phyloP scores from a whole-genome alignment of 2,797 vertebrate genomes.

The Chrysocyon brachyurus region DNA sequence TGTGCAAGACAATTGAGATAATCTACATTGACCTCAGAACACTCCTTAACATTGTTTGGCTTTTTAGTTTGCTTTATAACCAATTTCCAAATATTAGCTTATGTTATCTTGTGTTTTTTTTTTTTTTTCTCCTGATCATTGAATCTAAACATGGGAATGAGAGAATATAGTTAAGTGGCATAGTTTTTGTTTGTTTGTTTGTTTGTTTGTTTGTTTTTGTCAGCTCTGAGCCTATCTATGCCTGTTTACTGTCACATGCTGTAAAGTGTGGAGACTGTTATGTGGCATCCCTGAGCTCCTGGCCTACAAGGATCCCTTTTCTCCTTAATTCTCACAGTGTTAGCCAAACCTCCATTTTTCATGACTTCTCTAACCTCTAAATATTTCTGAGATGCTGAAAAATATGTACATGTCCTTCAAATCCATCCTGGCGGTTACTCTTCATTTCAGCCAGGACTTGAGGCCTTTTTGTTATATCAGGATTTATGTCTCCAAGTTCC shows the following conservation, averaged over 20 bases:
- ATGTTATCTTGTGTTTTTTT: not conserved
- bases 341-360: not conserved
- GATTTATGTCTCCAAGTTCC: not conserved
- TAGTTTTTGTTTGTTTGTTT: not conserved
- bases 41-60: not conserved
- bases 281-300: accelerated
- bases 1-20: not conserved
- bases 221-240: not conserved
- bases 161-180: accelerated
- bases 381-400: not conserved
- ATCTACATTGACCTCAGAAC: not conserved
- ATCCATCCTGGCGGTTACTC: not conserved
- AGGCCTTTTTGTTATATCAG: not conserved
- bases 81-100: not conserved
- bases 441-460: not conserved
- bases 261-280: accelerated
- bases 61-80: not conserved
- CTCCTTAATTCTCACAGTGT: not conserved
- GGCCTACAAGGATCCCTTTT: not conserved
- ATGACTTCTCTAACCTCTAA: not conserved
- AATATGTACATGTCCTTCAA: not conserved
- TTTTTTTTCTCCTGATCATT: not conserved
- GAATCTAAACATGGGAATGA: not conserved
- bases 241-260: accelerated
- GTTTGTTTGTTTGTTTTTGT: too few relatives aligned